Evolutionary conservation across 2,113 vertebrate genomes (phyloP).

Genomic region (Tupaia tana): DNA sequence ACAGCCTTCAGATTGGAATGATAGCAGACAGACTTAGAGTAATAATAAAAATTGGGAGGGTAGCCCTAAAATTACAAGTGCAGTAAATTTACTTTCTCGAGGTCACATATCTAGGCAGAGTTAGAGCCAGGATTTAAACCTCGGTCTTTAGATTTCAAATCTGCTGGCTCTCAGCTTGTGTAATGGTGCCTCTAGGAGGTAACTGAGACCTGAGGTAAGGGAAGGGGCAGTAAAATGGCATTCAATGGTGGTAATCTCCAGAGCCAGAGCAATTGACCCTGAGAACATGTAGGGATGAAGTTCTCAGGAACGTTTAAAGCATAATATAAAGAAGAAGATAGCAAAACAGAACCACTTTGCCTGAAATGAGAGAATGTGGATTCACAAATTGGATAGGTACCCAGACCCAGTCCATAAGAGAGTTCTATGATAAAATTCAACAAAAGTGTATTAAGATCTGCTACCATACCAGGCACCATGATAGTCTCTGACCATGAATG

Average conservation of each 20-base stretch:
- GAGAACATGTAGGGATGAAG: not conserved
- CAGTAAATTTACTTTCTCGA: not conserved
- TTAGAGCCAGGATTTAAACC: not conserved
- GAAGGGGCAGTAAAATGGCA: not conserved
- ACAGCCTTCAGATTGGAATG: not conserved
- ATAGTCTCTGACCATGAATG: not conserved
- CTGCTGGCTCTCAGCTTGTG: not conserved
- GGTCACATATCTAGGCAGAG: not conserved
- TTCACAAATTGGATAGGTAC: not conserved
- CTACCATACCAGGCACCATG: not conserved
- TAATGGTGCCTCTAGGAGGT: not conserved
- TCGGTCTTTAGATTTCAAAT: not conserved
- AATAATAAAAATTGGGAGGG: not conserved
- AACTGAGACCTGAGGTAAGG: not conserved
- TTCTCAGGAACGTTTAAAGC: not conserved
- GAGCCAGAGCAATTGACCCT: not conserved
- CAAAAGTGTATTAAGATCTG: not conserved
- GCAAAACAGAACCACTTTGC: not conserved
- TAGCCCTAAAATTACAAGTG: not conserved
- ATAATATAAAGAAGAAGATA: not conserved
- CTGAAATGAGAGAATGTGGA: not conserved
- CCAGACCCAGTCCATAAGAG: not conserved
- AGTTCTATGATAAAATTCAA: not conserved
- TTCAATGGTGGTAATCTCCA: not conserved
- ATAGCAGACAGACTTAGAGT: not conserved